Evolutionary conservation across 2,888 invertebrate genomes (phyloP).

Genomic region (Pimpla rufipes): DNA sequence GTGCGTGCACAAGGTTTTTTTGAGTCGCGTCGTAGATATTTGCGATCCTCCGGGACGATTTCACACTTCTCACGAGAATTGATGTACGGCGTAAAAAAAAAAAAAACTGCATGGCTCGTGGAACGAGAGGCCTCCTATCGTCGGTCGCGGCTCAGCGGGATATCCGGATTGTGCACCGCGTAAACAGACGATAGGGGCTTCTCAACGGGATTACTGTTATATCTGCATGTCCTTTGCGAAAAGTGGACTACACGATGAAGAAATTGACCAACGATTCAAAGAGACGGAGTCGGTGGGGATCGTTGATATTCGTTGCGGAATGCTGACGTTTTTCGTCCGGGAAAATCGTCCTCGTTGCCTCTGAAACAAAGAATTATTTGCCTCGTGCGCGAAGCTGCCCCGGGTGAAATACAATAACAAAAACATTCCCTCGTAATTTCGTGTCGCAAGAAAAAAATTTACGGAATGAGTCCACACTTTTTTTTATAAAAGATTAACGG

Average conservation of each 20-base stretch:
- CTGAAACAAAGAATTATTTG: constrained; percentile 1
- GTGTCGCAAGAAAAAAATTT: neutral
- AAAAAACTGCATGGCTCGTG: constrained; percentile 48
- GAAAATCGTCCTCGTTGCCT: neutral
- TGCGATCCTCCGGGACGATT: neutral
- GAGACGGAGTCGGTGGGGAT: neutral
- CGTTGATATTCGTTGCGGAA: neutral
- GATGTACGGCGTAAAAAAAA: constrained; percentile 39
- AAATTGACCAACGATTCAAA: neutral
- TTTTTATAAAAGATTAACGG: neutral
- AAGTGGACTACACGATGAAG: neutral
- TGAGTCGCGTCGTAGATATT: constrained; percentile 9
- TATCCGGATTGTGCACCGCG: neutral
- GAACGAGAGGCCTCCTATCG: constrained; percentile 35
- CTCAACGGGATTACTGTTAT: constrained; percentile 37
- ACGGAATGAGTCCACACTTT: neutral
- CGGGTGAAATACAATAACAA: neutral
- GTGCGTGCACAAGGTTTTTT: constrained; percentile 17
- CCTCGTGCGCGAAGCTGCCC: neutral
- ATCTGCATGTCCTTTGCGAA: constrained; percentile 47
- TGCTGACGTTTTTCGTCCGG: neutral
- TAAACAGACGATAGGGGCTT: neutral
- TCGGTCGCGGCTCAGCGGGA: constrained; percentile 12
- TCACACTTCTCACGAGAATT: constrained; percentile 5
- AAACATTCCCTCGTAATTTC: neutral